Conservation (phyloP, 1,140 invertebrate species). For the Ladona fulva region DNA sequence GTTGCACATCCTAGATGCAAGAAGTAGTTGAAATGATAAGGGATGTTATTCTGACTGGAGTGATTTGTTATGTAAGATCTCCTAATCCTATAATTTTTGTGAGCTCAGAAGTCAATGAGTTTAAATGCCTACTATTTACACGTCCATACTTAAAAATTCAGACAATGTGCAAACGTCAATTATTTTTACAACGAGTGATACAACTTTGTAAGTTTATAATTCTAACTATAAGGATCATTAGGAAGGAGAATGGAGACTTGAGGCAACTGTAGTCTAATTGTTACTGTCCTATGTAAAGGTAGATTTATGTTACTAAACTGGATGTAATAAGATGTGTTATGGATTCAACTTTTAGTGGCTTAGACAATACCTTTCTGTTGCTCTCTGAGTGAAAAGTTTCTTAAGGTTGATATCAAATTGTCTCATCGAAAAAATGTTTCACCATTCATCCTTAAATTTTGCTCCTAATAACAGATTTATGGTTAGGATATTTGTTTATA, state of each 20-base stretch:
- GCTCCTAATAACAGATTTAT: too few species aligned
- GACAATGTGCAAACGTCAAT: conserved; percentile 5
- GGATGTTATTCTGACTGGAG: not conserved
- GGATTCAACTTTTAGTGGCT: not conserved
- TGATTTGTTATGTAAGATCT: not conserved
- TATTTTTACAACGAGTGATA: conserved; percentile 10
- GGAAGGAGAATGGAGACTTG: not conserved
- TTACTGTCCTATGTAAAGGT: not conserved
- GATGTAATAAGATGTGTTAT: not conserved
- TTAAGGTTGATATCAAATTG: too few species aligned
- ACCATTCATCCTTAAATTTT: too few species aligned
- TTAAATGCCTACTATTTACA: conserved; percentile 10
- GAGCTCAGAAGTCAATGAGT: not conserved
- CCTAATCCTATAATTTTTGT: not conserved
- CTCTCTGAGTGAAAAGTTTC: too few species aligned
- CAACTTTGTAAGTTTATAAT: conserved; percentile 10
- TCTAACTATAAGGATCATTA: not conserved
- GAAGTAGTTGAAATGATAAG: too few species aligned
- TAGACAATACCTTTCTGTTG: not conserved
- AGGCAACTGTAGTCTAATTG: not conserved
- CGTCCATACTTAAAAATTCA: not conserved
- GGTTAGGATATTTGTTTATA: too few species aligned
- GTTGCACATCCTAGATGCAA: too few species aligned
- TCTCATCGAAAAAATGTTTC: too few species aligned
- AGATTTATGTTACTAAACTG: not conserved